phyloP scores from a whole-genome alignment of 1,140 invertebrate genomes.

The Pomacea maculata region DNA sequence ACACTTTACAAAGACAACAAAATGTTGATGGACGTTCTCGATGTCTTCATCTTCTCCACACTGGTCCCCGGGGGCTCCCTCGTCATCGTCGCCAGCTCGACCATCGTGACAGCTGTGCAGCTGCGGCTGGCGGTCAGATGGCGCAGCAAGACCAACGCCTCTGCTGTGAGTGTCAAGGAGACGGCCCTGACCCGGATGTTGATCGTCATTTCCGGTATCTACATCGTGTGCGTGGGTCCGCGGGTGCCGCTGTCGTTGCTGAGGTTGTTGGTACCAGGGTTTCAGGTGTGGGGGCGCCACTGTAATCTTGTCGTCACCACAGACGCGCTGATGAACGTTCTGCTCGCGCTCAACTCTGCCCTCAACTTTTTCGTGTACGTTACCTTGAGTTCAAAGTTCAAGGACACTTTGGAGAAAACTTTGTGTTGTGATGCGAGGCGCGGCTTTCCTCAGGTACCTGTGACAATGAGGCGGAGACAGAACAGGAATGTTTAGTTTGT shows the following conservation, averaged over 20 bases:
- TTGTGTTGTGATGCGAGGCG: too few relatives aligned
- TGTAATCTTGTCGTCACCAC: conserved; percentile 2
- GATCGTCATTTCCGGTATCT: conserved; percentile 12
- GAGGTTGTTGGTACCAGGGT: background rate
- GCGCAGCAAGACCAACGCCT: background rate
- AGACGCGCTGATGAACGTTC: background rate
- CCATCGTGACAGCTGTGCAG: background rate
- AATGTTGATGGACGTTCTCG: background rate
- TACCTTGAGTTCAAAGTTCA: background rate
- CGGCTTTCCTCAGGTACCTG: too few relatives aligned
- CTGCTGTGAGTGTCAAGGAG: background rate
- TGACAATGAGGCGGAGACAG: too few relatives aligned
- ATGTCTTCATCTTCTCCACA: conserved; percentile 8
- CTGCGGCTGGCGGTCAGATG: background rate
- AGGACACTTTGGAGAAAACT: background rate
- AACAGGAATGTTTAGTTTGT: too few relatives aligned
- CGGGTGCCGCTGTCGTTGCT: background rate
- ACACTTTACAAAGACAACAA: background rate
- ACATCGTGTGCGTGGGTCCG: conserved; percentile 12
- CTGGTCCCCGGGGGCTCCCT: background rate
- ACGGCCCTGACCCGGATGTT: conserved; percentile 3
- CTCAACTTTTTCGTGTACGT: conserved; percentile 10
- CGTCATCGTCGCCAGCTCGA: background rate
- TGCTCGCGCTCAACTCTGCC: background rate
- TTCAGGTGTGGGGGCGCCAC: background rate